Evolutionary conservation across 2,888 invertebrate genomes (phyloP).

Genomic region (Troides oblongomaculatus): DNA sequence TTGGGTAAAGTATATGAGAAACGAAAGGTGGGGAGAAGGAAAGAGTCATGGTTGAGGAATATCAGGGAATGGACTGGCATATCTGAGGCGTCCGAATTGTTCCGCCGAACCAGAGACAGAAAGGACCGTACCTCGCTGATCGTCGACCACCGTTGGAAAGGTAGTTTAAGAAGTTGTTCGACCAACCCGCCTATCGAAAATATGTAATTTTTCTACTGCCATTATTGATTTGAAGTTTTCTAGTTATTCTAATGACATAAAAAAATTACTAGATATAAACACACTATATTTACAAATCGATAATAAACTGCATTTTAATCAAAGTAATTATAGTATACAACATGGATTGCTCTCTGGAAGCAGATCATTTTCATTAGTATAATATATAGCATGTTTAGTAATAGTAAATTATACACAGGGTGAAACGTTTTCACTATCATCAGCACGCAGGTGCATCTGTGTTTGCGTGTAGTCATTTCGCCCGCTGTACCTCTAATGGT

Average conservation of each 20-base stretch:
- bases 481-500: constrained; percentile 19
- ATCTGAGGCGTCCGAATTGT: too few relatives aligned
- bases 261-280: constrained; percentile 1
- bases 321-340: constrained; percentile 33
- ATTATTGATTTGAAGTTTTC: neutral
- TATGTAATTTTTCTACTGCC: too few relatives aligned
- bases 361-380: constrained; percentile 34
- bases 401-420: constrained; percentile 26
- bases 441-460: constrained; percentile 12
- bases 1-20: too few relatives aligned
- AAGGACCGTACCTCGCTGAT: too few relatives aligned
- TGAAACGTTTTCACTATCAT: constrained; percentile 19
- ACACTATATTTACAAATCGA: constrained; percentile 12
- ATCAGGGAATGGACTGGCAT: too few relatives aligned
- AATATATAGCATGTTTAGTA: constrained; percentile 31
- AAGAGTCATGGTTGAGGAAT: too few relatives aligned
- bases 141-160: too few relatives aligned
- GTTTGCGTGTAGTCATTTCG: constrained; percentile 16
- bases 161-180: too few relatives aligned
- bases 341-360: constrained; percentile 41
- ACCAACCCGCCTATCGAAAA: too few relatives aligned
- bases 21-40: too few relatives aligned
- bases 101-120: too few relatives aligned
- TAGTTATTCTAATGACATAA: neutral
- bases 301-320: constrained; percentile 29